phyloP scores from a whole-genome alignment of 2,797 vertebrate species.

The Stomatorhinus walkeri region DNA sequence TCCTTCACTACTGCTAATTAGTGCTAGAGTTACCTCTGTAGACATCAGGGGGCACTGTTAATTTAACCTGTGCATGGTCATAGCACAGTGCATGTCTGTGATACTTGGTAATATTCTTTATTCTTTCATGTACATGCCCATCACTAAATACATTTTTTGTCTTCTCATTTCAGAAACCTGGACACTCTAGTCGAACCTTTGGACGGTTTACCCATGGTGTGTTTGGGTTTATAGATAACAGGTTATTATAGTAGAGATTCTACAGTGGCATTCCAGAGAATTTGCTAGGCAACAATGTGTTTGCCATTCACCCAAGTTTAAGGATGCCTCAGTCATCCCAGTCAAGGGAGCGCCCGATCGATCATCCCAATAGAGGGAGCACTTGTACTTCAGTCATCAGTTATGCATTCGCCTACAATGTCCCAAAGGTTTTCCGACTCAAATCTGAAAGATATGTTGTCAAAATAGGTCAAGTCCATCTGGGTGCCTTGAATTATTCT shows the following conservation, averaged over 20 bases:
- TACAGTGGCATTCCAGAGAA: constrained; percentile 6
- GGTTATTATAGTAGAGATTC: constrained; percentile 39
- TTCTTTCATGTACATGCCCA: neutral
- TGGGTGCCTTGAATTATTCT: neutral
- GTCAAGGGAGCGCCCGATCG: neutral
- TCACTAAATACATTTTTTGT: constrained; percentile 28
- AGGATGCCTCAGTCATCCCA: neutral
- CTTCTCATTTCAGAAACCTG: constrained; percentile 79
- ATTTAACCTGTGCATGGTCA: neutral
- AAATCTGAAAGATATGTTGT: neutral
- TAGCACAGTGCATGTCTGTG: neutral
- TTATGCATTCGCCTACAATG: neutral
- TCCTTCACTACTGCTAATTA: neutral
- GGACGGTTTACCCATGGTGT: constrained; percentile 98
- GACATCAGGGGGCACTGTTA: neutral
- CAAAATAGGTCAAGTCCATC: neutral
- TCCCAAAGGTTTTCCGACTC: neutral
- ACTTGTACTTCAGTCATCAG: neutral
- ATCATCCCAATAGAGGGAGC: neutral
- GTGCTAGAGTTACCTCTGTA: neutral
- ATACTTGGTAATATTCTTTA: neutral
- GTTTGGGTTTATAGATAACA: constrained; percentile 63
- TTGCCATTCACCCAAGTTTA: neutral
- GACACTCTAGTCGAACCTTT: constrained; percentile 87
- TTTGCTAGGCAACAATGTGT: constrained; percentile 13